Evolutionary conservation across 2,888 invertebrate species (phyloP).

Genomic region (Drosophila ezoana): DNA sequence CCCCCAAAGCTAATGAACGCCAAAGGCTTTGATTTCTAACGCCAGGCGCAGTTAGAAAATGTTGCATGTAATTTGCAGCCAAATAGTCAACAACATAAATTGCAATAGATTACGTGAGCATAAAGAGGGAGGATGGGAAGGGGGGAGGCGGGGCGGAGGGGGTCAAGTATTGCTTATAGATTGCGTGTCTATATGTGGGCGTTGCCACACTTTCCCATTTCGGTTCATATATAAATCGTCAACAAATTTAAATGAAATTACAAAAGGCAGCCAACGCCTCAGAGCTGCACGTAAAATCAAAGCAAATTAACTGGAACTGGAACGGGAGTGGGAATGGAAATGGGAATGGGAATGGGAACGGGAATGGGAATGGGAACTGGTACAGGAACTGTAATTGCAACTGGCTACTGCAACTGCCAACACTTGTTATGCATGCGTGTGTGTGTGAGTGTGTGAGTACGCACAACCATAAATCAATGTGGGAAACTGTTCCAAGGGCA

Average conservation of each 20-base stretch:
- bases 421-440: background rate
- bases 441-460: constrained; percentile 2
- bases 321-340: constrained; percentile 16
- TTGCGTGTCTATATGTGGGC: constrained; percentile 74
- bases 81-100: constrained; percentile 79
- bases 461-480: constrained; percentile 28
- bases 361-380: constrained; percentile 19
- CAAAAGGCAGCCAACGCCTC: constrained; percentile 40
- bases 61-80: constrained; percentile 75
- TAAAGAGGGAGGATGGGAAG: background rate
- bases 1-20: constrained; percentile 84
- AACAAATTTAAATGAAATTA: constrained; percentile 72
- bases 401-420: background rate
- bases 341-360: constrained; percentile 40
- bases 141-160: background rate
- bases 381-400: constrained; percentile 2
- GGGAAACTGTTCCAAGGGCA: constrained; percentile 8
- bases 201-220: constrained; percentile 75
- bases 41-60: constrained; percentile 62
- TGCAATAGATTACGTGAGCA: constrained; percentile 46
- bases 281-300: constrained; percentile 25
- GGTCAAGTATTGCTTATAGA: constrained; percentile 34
- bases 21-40: constrained; percentile 79
- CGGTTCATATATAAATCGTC: constrained; percentile 74
- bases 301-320: constrained; percentile 49